Evolutionary conservation across 2,113 vertebrate genomes (phyloP), one percentile per base, ranked within the genome.

Genomic region (Pogonocichla stellata): DNA sequence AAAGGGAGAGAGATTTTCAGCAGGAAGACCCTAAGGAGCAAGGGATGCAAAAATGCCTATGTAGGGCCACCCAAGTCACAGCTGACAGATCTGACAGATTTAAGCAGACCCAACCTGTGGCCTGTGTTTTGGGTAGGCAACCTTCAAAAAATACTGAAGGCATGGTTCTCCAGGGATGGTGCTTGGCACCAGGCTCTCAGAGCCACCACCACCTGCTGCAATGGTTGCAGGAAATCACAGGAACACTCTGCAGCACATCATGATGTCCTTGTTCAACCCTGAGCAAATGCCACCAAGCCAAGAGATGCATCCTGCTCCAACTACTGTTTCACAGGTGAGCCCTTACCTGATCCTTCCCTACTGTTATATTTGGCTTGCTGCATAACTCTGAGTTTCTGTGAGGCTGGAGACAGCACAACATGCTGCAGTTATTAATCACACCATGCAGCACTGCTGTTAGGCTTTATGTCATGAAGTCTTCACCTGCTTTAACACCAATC

Each of bases 401-500:
- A 72, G 65, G 61, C 60, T 40, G 33, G 45, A 83, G 33, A 43
- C 14, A 72, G 43, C 75, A 71, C 19, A 53, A 72, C 82, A 22
- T 42, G 43, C 77, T 67, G 43, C 65, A 72, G 91, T 80, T 88
- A 70, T 72, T 64, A 79, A 88, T 80, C 85, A 91, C 80, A 47
- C 14, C 34, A 11, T 15, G 16, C 50, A 69, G 53, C 73, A 61
- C 53, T 36, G 58, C 34, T 80, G 36, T 33, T 28, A 69, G 36
- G n/a, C 57, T 69, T 79, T 33, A 10, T 12, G 16, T 10, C 65
- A 62, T 16, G 10, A 81, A 72, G 28, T 12, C 64, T 91, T 89
- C 42, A 65, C 38, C 33, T n/a, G 13, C n/a, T 85, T 86, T 83
- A 65, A 71, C 42, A 31, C 50, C 53, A 40, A 3, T 19, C 24